A percentile compares a stretch with the other conserved stretches of the same genome.
phyloP scores from a whole-genome alignment of 2,888 invertebrate genomes.

The Cosmorhoe ocellata region DNA sequence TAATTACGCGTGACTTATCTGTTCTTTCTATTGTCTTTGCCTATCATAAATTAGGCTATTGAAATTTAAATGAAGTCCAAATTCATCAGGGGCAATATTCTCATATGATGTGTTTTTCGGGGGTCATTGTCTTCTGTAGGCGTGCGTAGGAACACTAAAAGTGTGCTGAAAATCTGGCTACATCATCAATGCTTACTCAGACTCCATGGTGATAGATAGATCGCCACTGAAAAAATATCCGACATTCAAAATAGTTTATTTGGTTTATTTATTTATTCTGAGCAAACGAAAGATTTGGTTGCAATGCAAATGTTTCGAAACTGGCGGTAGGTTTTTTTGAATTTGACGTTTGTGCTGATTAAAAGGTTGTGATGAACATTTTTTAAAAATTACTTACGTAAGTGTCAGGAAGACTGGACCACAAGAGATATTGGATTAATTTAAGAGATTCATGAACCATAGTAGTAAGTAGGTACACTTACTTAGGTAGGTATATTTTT shows the following conservation, averaged over 20 bases:
- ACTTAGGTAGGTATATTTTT: no score
- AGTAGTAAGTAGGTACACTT: no score
- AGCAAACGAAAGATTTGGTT: no score
- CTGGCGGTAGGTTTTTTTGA: no score
- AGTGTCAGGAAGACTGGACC: no score
- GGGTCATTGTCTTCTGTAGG: conserved; percentile 9
- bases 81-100: conserved; percentile 23
- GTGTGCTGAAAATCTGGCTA: conserved; percentile 10
- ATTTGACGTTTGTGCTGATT: no score
- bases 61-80: conserved; percentile 27
- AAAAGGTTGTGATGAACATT: no score
- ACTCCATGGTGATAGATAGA: conserved; percentile 5
- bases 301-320: no score
- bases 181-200: conserved; percentile 12
- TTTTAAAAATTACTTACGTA: no score
- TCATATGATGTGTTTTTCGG: conserved; percentile 10
- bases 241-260: not conserved
- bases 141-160: conserved; percentile 16
- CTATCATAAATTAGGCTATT: conserved; percentile 29
- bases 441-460: no score
- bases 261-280: no score
- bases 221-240: conserved; percentile 2
- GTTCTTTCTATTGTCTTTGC: conserved; percentile 14
- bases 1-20: conserved; percentile 1
- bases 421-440: no score